Evolutionary conservation across 1,140 invertebrate genomes (phyloP), one percentile per base, ranked within the genome.

Genomic region (Aradophagus sp.): DNA sequence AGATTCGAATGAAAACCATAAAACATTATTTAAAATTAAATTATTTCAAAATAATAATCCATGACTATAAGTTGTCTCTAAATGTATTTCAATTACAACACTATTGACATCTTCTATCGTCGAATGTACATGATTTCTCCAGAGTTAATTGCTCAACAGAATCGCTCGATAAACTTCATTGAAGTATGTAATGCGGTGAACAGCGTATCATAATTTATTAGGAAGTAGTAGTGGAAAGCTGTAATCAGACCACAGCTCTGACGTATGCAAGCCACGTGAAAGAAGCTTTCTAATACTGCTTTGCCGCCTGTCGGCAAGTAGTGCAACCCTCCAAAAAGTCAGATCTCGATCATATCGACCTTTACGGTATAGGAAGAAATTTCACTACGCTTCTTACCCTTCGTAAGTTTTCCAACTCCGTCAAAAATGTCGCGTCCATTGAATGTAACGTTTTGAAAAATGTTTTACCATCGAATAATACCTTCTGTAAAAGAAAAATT

Each of bases 261-360:
- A 70, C 58, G 76, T 70, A 79, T 45, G 56, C 19, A 31, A 74
- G 75, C 77, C 73, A 76, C 76, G 77, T 23, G 31, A 48, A 45
- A 39, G 32, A 11, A 52, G 42, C 16, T 59, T 62, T 53, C 39
- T 31, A 14, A 58, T 53, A 56, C 58, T 52, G 48, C 61, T 32
- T 68, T 69, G 81, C 80, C 80, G 77, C 81, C 80, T 73, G 48
- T 69, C 65, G 71, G 55, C 55, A 58, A 56, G 27, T 11, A 5
- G 15, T 6, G 13, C 12, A 31, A 45, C 26, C 12, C 19, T 39
- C 14, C n/a, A 65, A 52, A 69, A 58, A 69, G 59, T 14, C 14
- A 62, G 41, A 53, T 66, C 42, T 41, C 55, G 27, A 42, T 70
- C 1, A 11, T 74, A 66, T 67, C 61, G 56, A 70, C 66, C 26